Conservation (phyloP, 2,113 vertebrate species). For the Istiophorus platypterus region DNA sequence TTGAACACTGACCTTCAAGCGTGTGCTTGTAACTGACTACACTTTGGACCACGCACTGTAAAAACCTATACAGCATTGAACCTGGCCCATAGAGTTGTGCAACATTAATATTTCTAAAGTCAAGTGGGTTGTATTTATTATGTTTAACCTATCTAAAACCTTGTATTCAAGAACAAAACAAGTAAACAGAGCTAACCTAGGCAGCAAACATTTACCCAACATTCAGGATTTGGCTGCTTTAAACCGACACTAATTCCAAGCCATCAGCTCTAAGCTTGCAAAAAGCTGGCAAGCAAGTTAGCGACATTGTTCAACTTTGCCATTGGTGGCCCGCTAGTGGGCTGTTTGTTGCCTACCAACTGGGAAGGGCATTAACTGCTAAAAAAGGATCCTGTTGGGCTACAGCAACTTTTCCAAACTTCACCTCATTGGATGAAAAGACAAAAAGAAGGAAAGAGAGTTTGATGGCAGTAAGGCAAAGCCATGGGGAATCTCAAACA, state of each 20-base stretch:
- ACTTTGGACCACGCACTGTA: not conserved
- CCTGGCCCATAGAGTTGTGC: conserved; percentile 15
- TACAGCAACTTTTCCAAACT: conserved; percentile 77
- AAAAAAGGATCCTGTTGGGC: conserved; percentile 79
- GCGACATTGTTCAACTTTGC: conserved; percentile 78
- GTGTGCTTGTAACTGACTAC: not conserved
- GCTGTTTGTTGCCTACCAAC: conserved; percentile 68
- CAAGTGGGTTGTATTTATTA: conserved; percentile 35
- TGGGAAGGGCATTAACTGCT: conserved; percentile 77
- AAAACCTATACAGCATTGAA: not conserved
- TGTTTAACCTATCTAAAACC: conserved; percentile 52
- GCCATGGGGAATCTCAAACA: conserved; percentile 78
- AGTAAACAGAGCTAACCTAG: conserved; percentile 54
- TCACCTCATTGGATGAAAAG: conserved; percentile 81
- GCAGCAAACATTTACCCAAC: conserved; percentile 36
- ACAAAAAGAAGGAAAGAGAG: conserved; percentile 76
- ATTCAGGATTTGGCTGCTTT: conserved; percentile 35
- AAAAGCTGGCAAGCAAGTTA: conserved; percentile 61
- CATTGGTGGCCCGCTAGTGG: conserved; percentile 63
- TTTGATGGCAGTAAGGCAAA: conserved; percentile 80
- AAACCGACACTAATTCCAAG: conserved; percentile 62
- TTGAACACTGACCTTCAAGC: conserved; percentile 14
- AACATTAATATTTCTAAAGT: not conserved
- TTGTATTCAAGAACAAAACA: conserved; percentile 49
- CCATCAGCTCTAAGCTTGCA: conserved; percentile 55